Percentiles rank a stretch among this genome's conserved stretches.
phyloP scores from a whole-genome alignment of 2,113 vertebrate genomes.

The Anser brachyrhynchus region DNA sequence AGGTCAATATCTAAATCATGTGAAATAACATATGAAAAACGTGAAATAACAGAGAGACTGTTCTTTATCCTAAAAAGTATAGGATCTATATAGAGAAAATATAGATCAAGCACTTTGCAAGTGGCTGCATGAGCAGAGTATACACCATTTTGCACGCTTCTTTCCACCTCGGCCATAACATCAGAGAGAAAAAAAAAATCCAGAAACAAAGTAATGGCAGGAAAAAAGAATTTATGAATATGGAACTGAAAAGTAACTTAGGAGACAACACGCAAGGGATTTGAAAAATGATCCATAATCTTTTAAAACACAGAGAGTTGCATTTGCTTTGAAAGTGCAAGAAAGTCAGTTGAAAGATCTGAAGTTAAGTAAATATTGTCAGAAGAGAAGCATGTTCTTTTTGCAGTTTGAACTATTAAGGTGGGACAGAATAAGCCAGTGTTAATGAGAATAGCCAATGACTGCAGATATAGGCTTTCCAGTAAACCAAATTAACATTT shows the following conservation, averaged over 20 bases:
- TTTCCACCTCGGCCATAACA: not conserved
- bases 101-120: not conserved
- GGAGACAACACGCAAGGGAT: not conserved
- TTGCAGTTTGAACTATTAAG: not conserved
- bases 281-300: not conserved
- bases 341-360: not conserved
- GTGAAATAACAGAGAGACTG: too few species aligned
- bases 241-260: not conserved
- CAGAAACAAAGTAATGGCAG: not conserved
- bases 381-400: not conserved
- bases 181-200: not conserved
- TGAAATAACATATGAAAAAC: not conserved
- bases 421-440: not conserved
- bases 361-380: not conserved
- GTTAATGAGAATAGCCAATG: not conserved
- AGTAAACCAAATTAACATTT: not conserved
- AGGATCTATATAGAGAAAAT: not conserved
- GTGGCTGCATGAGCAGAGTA: not conserved
- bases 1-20: not conserved
- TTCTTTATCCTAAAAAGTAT: not conserved
- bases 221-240: not conserved
- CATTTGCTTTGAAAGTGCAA: not conserved
- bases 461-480: not conserved
- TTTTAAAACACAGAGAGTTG: not conserved
- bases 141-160: not conserved